phyloP scores from a whole-genome alignment of 2,113 vertebrate genomes.

The Thunnus maccoyii region DNA sequence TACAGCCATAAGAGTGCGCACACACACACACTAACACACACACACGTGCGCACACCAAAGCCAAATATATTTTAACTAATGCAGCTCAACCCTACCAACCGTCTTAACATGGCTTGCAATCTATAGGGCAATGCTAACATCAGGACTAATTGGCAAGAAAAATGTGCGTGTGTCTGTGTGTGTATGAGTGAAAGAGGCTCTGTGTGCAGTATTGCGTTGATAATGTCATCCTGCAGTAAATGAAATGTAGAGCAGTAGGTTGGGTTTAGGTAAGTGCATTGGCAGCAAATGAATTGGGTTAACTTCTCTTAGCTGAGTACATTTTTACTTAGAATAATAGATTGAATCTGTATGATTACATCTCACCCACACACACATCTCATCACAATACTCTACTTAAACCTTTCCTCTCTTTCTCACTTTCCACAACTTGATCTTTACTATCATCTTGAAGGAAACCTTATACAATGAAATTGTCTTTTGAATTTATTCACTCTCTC shows the following conservation, averaged over 20 bases:
- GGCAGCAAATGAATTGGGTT: slow-evolving; percentile 78
- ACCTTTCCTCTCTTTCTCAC: not conserved
- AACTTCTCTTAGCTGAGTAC: slow-evolving; percentile 70
- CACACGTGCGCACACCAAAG: slow-evolving; percentile 54
- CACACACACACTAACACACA: slow-evolving; percentile 56
- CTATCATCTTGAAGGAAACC: not conserved
- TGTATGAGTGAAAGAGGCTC: slow-evolving; percentile 44
- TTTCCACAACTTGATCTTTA: slow-evolving; percentile 2
- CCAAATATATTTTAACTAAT: slow-evolving; percentile 79
- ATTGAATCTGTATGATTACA: slow-evolving; percentile 58
- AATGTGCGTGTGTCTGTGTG: slow-evolving; percentile 46
- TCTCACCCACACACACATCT: slow-evolving; percentile 14
- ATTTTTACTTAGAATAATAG: slow-evolving; percentile 68
- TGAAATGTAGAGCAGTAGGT: slow-evolving; percentile 75
- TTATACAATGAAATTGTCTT: not conserved
- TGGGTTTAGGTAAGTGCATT: slow-evolving; percentile 76
- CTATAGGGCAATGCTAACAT: slow-evolving; percentile 80
- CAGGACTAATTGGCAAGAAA: slow-evolving; percentile 80
- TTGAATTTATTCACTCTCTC: not conserved
- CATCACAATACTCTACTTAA: too few species aligned
- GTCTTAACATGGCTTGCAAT: slow-evolving; percentile 76
- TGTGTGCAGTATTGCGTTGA: slow-evolving; percentile 77
- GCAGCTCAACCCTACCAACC: slow-evolving; percentile 75
- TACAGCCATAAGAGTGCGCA: slow-evolving; percentile 86
- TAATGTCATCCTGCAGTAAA: slow-evolving; percentile 77